Percentiles rank a stretch among this genome's conserved stretches.
These are phyloP conservation scores for Bombylius discolor DNA, from an alignment of 2,888 invertebrate genomes.

Conservation along the genomic window DNA sequence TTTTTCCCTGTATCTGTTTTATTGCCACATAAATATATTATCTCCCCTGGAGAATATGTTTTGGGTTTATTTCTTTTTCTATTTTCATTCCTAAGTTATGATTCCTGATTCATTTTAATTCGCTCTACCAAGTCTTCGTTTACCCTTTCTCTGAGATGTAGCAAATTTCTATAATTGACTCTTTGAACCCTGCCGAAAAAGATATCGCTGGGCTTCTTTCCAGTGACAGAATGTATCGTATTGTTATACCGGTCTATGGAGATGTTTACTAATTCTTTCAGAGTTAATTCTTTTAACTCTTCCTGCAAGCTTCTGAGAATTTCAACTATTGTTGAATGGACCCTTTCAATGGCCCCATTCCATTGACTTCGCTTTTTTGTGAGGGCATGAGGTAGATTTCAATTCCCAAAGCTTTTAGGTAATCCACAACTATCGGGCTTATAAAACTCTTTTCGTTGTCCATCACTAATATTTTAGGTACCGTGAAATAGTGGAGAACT, in stretches of 20 bases:
- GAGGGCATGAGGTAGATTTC: neutral
- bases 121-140: too few relatives aligned
- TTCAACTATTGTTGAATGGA: neutral
- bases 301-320: neutral
- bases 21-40: too few relatives aligned
- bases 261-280: neutral
- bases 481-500: neutral
- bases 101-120: too few relatives aligned
- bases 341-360: neutral
- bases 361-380: neutral
- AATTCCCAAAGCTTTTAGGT: neutral
- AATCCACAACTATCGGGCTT: neutral
- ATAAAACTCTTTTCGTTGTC: neutral
- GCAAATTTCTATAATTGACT: too few relatives aligned
- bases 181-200: neutral
- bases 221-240: neutral
- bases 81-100: too few relatives aligned
- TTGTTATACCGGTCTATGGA: neutral
- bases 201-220: neutral
- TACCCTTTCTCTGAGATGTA: too few relatives aligned
- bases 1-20: too few relatives aligned
- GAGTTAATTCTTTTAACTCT: neutral
- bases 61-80: too few relatives aligned
- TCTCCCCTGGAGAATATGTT: too few relatives aligned
- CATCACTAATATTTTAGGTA: neutral